A percentile compares a stretch with the other conserved stretches of the same genome.
phyloP scores from a whole-genome alignment of 2,797 vertebrate genomes.

The Danio choprae region DNA sequence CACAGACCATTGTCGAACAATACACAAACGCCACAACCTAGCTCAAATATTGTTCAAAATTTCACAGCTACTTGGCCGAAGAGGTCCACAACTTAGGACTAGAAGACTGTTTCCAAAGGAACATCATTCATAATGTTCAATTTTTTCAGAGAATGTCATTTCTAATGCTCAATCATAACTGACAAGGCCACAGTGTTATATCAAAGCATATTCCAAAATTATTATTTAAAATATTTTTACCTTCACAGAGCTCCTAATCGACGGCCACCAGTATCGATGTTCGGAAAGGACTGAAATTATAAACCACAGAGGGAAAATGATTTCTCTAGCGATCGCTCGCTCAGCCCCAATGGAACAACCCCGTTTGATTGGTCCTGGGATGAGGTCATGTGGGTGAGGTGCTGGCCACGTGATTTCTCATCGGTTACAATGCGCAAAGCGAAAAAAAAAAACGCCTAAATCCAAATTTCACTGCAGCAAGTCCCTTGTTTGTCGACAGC shows the following conservation, averaged over 20 bases:
- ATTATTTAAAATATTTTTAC: slow-evolving; percentile 66
- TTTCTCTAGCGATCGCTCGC: slow-evolving; percentile 56
- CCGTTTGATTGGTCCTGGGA: slow-evolving; percentile 82
- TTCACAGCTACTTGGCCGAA: neutral
- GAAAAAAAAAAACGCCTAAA: slow-evolving; percentile 69
- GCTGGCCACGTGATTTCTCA: slow-evolving; percentile 81
- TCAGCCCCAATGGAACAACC: slow-evolving; percentile 67
- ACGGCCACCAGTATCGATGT: slow-evolving; percentile 76
- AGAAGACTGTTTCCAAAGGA: slow-evolving; percentile 15
- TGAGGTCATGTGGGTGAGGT: slow-evolving; percentile 80
- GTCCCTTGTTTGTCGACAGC: slow-evolving; percentile 66
- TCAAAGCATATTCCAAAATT: slow-evolving; percentile 11
- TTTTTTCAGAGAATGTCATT: slow-evolving; percentile 5
- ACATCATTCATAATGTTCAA: neutral
- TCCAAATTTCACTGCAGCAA: slow-evolving; percentile 71
- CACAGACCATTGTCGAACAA: neutral
- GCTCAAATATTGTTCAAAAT: slow-evolving; percentile 1
- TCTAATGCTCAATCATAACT: slow-evolving; percentile 16
- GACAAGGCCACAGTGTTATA: neutral
- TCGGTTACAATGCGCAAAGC: slow-evolving; percentile 53
- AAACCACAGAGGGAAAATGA: slow-evolving; percentile 73
- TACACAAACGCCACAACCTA: neutral
- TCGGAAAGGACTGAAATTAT: slow-evolving; percentile 79
- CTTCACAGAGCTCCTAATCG: slow-evolving; percentile 73
- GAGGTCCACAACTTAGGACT: neutral